These are phyloP conservation scores for Tribolium castaneum DNA, from an alignment of 1,140 invertebrate genomes.

Conservation along the genomic window DNA sequence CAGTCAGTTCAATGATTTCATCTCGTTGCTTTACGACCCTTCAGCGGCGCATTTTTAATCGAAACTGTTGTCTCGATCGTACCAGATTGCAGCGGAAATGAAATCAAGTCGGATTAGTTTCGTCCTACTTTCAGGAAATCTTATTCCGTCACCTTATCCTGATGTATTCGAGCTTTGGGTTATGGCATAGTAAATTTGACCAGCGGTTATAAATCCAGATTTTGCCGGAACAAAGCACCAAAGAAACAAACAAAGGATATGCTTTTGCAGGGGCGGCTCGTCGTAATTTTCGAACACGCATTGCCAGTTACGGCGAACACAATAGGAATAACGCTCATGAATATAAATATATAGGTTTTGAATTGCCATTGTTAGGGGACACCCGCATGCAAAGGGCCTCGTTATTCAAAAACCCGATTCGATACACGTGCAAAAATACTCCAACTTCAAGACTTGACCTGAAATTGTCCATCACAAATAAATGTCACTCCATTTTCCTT, in stretches of 20 bases:
- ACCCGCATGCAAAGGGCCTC: background rate
- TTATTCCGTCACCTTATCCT: background rate
- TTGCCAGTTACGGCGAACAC: background rate
- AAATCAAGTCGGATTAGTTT: background rate
- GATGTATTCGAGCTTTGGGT: background rate
- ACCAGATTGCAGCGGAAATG: background rate
- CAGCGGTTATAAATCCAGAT: background rate
- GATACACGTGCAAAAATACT: background rate
- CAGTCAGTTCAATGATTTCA: background rate
- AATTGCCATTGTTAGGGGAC: background rate
- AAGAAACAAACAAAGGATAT: conserved; percentile 14
- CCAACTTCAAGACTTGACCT: no score
- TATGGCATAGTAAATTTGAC: background rate
- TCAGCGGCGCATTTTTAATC: background rate
- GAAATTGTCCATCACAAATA: no score
- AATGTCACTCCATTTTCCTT: no score
- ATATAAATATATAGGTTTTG: conserved; percentile 5
- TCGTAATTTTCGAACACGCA: conserved; percentile 4
- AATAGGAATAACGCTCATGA: background rate
- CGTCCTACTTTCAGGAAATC: background rate
- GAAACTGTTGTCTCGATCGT: background rate
- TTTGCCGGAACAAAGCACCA: background rate
- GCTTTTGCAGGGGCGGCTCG: background rate
- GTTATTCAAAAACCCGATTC: background rate
- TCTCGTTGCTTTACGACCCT: background rate